Evolutionary conservation across 2,113 vertebrate genomes (phyloP), one percentile per base, ranked within the genome.

Genomic region (Hydrolagus affinis): DNA sequence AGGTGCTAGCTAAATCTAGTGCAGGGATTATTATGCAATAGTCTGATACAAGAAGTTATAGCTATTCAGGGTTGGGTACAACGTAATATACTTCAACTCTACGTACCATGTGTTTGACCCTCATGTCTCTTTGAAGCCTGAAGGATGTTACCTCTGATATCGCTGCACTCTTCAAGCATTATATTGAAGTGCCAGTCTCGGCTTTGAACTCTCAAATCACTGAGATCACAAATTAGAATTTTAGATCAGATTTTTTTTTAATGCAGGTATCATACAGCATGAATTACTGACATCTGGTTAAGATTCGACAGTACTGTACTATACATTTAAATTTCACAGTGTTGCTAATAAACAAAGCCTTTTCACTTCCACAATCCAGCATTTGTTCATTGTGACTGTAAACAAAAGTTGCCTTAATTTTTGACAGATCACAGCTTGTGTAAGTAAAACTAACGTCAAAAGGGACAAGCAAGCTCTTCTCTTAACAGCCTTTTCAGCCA

Each of bases 221-320:
- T 66, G 25, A 83, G 64, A 30, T 30, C 23, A 66, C 2, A 83
- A 62, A 83, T 15, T 10, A 64, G 0, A 83, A 83, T 15, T 8
- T 83, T 28, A 17, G 25, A 30, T 83, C 62, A 9, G 62, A 80
- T 62, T 80, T 66, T 64, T 80, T 2, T 83, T 68, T 83, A 66
- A 30, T 83, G 12, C 60, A 8, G 30, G 8, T 28, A 11, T 19
- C 8, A 44, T 44, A 1, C 78, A 68, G 78, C 66, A 32, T 32
- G 23, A 83, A 66, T 66, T 66, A 83, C 62, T 32, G 23, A 64
- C n/a, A 66, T 9, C 10, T 68, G 62, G 30, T 83, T 32, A 68
- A 32, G 10, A 11, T 2, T 83, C 28, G 21, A 30, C 2, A 66
- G 19, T 28, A 66, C n/a, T 64, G 23, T 30, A 80, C 59, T n/a